Conservation (phyloP, 2,888 invertebrate genomes). For the Stomorhina lunata region DNA sequence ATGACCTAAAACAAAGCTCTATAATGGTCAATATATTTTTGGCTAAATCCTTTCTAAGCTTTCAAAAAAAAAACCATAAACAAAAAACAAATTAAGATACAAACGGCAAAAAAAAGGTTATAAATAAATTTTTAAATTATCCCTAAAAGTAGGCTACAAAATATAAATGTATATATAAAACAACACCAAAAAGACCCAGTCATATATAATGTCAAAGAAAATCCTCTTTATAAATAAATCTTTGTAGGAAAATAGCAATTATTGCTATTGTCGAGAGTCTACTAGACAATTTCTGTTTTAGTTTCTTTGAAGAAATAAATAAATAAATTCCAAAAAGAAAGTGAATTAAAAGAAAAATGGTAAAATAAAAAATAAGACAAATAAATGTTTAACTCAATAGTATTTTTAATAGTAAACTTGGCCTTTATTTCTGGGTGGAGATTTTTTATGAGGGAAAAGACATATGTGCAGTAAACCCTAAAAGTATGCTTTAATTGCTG, state of each 20-base stretch:
- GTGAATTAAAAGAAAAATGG: neutral
- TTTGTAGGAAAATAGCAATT: no score
- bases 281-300: constrained; percentile 32
- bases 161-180: constrained; percentile 18
- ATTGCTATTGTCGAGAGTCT: neutral
- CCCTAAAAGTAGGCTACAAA: constrained; percentile 57
- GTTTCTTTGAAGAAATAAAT: no score
- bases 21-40: constrained; percentile 42
- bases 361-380: neutral
- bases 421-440: constrained; percentile 40
- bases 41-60: constrained; percentile 47
- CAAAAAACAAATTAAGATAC: neutral
- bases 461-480: constrained; percentile 26
- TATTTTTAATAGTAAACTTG: constrained; percentile 61
- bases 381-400: constrained; percentile 47
- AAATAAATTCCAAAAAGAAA: constrained; percentile 20
- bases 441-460: neutral
- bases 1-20: constrained; percentile 48
- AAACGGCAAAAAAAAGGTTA: constrained; percentile 25
- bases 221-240: constrained; percentile 31
- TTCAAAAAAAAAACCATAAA: neutral
- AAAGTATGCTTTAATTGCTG: constrained; percentile 30
- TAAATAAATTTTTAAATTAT: constrained; percentile 50
- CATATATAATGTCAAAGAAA: constrained; percentile 10
- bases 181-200: neutral